Evolutionary conservation across 2,888 invertebrate genomes (phyloP).

Genomic region (Drosophila cognata): DNA sequence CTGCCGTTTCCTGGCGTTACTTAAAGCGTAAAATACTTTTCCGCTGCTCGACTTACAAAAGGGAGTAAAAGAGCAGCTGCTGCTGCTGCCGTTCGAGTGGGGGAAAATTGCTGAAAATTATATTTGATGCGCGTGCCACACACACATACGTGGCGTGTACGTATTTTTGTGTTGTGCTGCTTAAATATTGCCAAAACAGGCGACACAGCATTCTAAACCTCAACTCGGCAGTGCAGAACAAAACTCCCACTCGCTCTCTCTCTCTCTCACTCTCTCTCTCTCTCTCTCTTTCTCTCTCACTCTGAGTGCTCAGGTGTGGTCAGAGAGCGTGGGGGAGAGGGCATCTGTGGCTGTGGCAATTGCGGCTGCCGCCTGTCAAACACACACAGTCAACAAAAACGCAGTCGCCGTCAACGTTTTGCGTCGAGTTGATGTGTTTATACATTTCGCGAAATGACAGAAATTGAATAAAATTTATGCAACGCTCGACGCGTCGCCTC

Average conservation of each 20-base stretch:
- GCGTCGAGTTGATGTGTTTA: conserved; percentile 72
- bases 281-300: not conserved
- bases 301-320: conserved; percentile 17
- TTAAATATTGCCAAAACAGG: conserved; percentile 54
- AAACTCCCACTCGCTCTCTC: too few species aligned
- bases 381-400: conserved; percentile 20
- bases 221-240: conserved; percentile 54
- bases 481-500: conserved; percentile 33
- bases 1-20: conserved; percentile 64
- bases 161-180: conserved; percentile 40
- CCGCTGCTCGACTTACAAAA: conserved; percentile 47
- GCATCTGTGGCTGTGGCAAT: conserved; percentile 36
- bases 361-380: conserved; percentile 47
- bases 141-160: conserved; percentile 53
- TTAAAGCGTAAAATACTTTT: conserved; percentile 75
- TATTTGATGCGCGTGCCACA: conserved; percentile 65
- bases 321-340: not conserved
- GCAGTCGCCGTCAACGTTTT: conserved; percentile 1
- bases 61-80: conserved; percentile 5
- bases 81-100: not conserved
- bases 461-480: conserved; percentile 79
- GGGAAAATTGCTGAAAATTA: conserved; percentile 56
- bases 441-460: conserved; percentile 75
- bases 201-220: conserved; percentile 49
- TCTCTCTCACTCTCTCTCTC: not conserved